Base-by-base conservation (phyloP, 1,140 invertebrate species). In the Steinernema khuongi region DNA sequence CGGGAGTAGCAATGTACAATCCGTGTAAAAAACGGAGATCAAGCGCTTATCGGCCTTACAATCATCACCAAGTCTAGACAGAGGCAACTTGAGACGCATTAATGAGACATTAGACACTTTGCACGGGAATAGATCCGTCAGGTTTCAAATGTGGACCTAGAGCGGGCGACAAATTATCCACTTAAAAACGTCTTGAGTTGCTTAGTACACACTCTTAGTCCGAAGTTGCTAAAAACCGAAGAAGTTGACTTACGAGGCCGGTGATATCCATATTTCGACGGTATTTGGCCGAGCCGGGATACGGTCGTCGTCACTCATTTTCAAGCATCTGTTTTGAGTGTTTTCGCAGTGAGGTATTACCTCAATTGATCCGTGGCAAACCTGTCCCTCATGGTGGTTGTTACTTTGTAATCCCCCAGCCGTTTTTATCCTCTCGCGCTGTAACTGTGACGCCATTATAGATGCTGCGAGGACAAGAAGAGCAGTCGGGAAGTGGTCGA, bases 391-490 rank as follows among this genome's bases (percentile, higher is more conserved):
- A 41, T n/a, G n/a, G 7, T 41, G 7, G 50, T 60, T 60, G 50
- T 60, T 60, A 60, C 14, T 69, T 69, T 32, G 7, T 36, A 43
- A 18, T 19, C 36, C 36, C 36, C 7, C 68, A 69, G 41, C 18
- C 19, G 29, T 69, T 19, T 33, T 18, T 43, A 31, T 22, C 19
- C 18, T 14, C 11, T 30, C 22, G n/a, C 17, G 19, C 0, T 72
- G 18, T 30, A 71, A 72, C 71, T 71, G 71, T 22, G 43, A 72
- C 18, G 19, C 26, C 74, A 36, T 67, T 76, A n/a, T 67, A 76
- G 74, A 28, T 83, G 81, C 71, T 85, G 79, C 68, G 83, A 85
- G 18, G 70, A 77, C 68, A 83, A 84, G 44, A 71, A 50, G 36
- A 78, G 36, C 1, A 74, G 33, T 7, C 75, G 83, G 7, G 73